phyloP scores from a whole-genome alignment of 2,888 invertebrate species.

The Pristionchus exspectatus region DNA sequence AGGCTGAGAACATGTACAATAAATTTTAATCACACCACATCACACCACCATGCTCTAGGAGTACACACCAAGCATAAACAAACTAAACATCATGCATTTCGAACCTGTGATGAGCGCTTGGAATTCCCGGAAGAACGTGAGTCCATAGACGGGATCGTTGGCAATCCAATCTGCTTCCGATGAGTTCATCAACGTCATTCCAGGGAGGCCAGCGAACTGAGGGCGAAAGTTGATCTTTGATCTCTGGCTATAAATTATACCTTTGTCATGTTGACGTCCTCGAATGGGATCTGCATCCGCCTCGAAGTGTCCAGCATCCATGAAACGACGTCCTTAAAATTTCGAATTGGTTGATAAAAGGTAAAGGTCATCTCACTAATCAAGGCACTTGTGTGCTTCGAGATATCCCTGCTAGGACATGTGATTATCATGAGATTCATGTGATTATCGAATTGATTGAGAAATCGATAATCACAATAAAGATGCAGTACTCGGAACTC shows the following conservation, averaged over 20 bases:
- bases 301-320: conserved; percentile 78
- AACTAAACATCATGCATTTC: background rate
- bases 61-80: background rate
- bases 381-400: too few relatives aligned
- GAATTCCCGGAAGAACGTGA: conserved; percentile 75
- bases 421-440: too few relatives aligned
- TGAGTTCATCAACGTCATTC: conserved; percentile 73
- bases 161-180: conserved; percentile 74
- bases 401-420: too few relatives aligned
- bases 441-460: conserved; percentile 74
- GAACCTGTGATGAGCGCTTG: conserved; percentile 30
- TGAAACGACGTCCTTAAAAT: conserved; percentile 75
- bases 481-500: background rate
- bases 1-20: background rate
- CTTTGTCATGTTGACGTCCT: conserved; percentile 74
- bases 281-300: conserved; percentile 74
- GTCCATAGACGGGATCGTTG: conserved; percentile 73
- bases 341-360: conserved; percentile 69
- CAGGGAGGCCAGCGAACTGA: conserved; percentile 74
- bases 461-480: too few relatives aligned
- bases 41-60: background rate
- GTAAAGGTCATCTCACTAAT: too few relatives aligned
- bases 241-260: conserved; percentile 44
- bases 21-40: background rate
- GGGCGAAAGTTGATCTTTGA: conserved; percentile 25